Percentiles rank a stretch among this genome's conserved stretches.
Evolutionary conservation across 2,797 vertebrate species (phyloP).

Genomic region (Tarsius wallacei): DNA sequence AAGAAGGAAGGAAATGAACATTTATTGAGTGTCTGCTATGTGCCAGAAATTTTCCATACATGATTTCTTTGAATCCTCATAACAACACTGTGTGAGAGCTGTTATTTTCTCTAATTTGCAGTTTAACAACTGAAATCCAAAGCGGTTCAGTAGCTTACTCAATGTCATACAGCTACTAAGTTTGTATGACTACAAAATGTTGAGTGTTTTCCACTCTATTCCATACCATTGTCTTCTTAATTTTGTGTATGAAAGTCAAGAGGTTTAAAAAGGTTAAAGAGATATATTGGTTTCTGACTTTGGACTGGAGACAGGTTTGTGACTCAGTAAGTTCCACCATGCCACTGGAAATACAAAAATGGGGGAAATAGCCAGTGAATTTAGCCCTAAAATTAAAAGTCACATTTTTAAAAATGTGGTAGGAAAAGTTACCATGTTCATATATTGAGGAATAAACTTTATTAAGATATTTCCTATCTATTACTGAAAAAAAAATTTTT

Average conservation of each 20-base stretch:
- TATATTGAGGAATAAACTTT: conserved; percentile 25
- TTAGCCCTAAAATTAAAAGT: conserved; percentile 35
- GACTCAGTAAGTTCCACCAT: neutral
- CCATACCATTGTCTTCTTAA: neutral
- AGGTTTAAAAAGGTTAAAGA: neutral
- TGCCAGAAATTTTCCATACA: conserved; percentile 49
- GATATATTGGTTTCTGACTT: neutral
- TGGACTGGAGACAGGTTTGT: neutral
- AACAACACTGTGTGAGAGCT: neutral
- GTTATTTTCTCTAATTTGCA: conserved; percentile 41
- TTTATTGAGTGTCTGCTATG: conserved; percentile 58
- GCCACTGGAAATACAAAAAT: neutral
- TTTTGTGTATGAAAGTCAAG: neutral
- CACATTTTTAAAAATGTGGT: conserved; percentile 9
- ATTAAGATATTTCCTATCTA: conserved; percentile 37
- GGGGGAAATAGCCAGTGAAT: neutral
- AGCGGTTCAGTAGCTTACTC: neutral
- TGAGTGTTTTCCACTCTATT: neutral
- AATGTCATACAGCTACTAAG: neutral
- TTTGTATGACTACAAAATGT: neutral
- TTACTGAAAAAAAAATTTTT: neutral
- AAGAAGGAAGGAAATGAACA: conserved; percentile 62
- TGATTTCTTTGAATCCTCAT: conserved; percentile 28
- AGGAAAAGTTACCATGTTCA: neutral
- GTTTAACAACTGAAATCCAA: conserved; percentile 40